Conservation (phyloP, 2,888 invertebrate species). For the Eristalis intricaria region DNA sequence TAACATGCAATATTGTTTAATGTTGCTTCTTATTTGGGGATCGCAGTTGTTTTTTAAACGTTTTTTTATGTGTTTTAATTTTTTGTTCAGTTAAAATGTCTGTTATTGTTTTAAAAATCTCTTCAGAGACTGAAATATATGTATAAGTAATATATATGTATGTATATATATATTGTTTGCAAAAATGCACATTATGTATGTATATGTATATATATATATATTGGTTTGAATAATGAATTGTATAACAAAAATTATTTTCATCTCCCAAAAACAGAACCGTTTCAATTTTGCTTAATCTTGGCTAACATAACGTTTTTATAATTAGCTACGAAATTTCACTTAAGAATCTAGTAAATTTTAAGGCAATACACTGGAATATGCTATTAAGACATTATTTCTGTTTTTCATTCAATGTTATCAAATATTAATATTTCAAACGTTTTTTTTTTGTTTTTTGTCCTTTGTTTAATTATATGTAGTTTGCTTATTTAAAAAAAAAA, state of each 20-base stretch:
- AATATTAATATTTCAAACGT: slow-evolving; percentile 25
- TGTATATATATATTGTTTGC: slow-evolving; percentile 37
- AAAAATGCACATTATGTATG: slow-evolving; percentile 73
- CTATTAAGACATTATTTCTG: slow-evolving; percentile 68
- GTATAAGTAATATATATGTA: slow-evolving; percentile 41
- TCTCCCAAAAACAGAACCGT: slow-evolving; percentile 48
- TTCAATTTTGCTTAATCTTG: not conserved
- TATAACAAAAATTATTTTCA: slow-evolving; percentile 65
- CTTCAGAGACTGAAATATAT: slow-evolving; percentile 7
- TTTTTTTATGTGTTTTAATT: slow-evolving; percentile 77
- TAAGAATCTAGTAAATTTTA: slow-evolving; percentile 72
- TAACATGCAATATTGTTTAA: slow-evolving; percentile 6
- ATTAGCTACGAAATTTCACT: slow-evolving; percentile 65
- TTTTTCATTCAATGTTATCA: slow-evolving; percentile 10
- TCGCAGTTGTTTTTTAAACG: slow-evolving; percentile 72
- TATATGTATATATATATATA: slow-evolving; percentile 40
- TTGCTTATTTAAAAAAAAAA: slow-evolving; percentile 33
- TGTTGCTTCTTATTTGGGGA: slow-evolving; percentile 2
- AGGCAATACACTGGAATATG: slow-evolving; percentile 74
- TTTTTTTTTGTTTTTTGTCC: slow-evolving; percentile 29
- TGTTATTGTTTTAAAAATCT: slow-evolving; percentile 28
- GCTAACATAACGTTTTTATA: slow-evolving; percentile 57
- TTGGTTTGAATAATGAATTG: slow-evolving; percentile 55
- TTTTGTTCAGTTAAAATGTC: slow-evolving; percentile 73
- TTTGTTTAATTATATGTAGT: slow-evolving; percentile 16